Evolutionary conservation across 2,888 invertebrate species (phyloP), one percentile per base, ranked within the genome.

Genomic region (Mesochorus sp.): DNA sequence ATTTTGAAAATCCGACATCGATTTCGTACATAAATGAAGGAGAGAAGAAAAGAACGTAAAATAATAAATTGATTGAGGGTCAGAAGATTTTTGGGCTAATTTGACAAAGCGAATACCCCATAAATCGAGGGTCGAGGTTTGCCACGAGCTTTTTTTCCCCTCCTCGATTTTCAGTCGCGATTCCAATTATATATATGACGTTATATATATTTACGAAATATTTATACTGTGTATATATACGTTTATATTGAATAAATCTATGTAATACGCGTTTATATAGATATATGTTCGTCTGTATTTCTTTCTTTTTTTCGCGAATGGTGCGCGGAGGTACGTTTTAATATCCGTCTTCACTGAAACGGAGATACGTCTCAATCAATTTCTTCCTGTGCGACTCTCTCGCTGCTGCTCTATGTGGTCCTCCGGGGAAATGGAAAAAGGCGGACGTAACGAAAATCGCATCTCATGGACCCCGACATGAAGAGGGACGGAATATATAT

Each of bases 331-430:
- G 80, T 81, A 81, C 81, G 81, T 86, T 85, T 85, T 86, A 86
- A 86, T 86, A 86, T 86, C 84, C 85, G 82, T 81, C 83, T 66
- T 57, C 55, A 44, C 73, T 74, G 66, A 67, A 82, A 77, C 82
- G 74, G 82, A 85, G 84, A 85, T 86, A 85, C 84, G 83, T 85
- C 86, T 86, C 86, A 86, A 85, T 86, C 85, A 86, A 86, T 86
- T 85, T 85, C 86, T 82, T 82, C 81, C 76, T 74, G 71, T 61
- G 53, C 39, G 37, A 44, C 24, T 39, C 47, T 57, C 47, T 39
- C 34, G 37, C 49, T 12, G 42, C 34, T 44, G 51, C 67, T 57
- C 64, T 61, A 34, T 59, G 77, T 59, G 77, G 66, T 71, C 31
- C 80, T 73, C 61, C 51, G 57, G 81, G 81, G 79, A 80, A 80